Evolutionary conservation across 2,797 vertebrate genomes (phyloP).

Genomic region (Heteromormyrus szaboi): DNA sequence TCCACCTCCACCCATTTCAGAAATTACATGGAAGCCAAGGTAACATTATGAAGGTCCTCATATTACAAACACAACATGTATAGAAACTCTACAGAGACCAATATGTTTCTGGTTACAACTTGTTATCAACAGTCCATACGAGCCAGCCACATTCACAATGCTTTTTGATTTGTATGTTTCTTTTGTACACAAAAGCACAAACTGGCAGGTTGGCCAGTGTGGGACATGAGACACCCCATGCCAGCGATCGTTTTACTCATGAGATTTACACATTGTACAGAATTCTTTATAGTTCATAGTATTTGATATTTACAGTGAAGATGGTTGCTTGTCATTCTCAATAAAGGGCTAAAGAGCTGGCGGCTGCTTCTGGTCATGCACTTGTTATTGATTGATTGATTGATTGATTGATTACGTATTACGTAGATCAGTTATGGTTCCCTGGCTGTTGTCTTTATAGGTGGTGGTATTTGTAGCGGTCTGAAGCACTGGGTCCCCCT

Average conservation of each 20-base stretch:
- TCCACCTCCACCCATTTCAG: conserved; percentile 51
- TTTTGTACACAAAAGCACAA: conserved; percentile 66
- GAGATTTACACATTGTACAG: conserved; percentile 80
- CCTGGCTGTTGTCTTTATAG: conserved; percentile 14
- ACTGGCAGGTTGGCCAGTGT: conserved; percentile 72
- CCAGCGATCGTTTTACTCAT: conserved; percentile 60
- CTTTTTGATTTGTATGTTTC: conserved; percentile 55
- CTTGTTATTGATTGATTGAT: conserved; percentile 32
- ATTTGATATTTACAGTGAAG: conserved; percentile 81
- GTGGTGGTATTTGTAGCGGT: conserved; percentile 18
- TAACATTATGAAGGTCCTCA: conserved; percentile 57
- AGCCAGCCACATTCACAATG: conserved; percentile 72
- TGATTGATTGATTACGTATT: background rate
- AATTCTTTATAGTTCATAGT: conserved; percentile 44
- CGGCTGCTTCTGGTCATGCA: conserved; percentile 55
- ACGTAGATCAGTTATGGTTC: conserved; percentile 19
- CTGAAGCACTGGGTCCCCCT: background rate
- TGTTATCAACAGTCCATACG: conserved; percentile 72
- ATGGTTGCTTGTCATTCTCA: conserved; percentile 53
- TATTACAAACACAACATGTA: conserved; percentile 65
- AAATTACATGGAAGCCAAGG: conserved; percentile 51
- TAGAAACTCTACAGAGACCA: conserved; percentile 61
- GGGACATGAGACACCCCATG: conserved; percentile 63
- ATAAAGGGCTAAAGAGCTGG: conserved; percentile 45
- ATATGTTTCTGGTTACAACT: conserved; percentile 29